These are phyloP conservation scores for Luehdorfia chinensis DNA, from an alignment of 1,140 invertebrate genomes.

Conservation along the genomic window DNA sequence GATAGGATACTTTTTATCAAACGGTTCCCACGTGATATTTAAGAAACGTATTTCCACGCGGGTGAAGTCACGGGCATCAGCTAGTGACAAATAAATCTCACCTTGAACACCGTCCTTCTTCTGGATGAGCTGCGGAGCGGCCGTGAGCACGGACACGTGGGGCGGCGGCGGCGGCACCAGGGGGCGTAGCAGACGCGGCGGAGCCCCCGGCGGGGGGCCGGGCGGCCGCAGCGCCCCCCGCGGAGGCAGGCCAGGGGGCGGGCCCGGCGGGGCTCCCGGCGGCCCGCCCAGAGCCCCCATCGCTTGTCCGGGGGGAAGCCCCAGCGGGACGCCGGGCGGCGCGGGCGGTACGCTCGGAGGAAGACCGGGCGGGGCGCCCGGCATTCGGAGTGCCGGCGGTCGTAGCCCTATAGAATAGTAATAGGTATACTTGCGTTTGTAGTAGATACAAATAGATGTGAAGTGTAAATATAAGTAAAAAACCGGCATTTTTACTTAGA, in stretches of 20 bases:
- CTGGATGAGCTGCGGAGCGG: constrained; percentile 89
- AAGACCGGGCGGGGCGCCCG: constrained; percentile 32
- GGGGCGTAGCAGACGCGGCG: constrained; percentile 74
- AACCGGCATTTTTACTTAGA: too few species aligned
- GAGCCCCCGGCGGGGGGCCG: constrained; percentile 81
- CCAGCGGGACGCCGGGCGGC: constrained; percentile 65
- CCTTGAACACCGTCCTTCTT: constrained; percentile 79
- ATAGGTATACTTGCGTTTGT: background rate
- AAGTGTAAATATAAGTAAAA: too few species aligned
- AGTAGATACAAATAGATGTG: background rate
- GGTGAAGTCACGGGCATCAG: too few species aligned
- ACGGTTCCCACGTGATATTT: too few species aligned
- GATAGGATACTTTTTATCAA: too few species aligned
- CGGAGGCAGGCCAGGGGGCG: constrained; percentile 51
- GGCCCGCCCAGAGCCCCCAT: constrained; percentile 27
- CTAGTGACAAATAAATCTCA: too few species aligned
- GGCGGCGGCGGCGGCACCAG: constrained; percentile 77
- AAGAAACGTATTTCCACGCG: too few species aligned
- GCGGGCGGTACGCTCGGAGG: constrained; percentile 25
- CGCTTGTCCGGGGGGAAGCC: too few species aligned
- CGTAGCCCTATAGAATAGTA: constrained; percentile 68
- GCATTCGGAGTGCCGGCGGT: constrained; percentile 79
- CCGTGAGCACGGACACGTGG: constrained; percentile 83
- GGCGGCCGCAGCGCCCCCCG: constrained; percentile 45
- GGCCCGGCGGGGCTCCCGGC: constrained; percentile 42